Conservation (phyloP, 2,888 invertebrate species). For the Watsonalla cultraria region DNA sequence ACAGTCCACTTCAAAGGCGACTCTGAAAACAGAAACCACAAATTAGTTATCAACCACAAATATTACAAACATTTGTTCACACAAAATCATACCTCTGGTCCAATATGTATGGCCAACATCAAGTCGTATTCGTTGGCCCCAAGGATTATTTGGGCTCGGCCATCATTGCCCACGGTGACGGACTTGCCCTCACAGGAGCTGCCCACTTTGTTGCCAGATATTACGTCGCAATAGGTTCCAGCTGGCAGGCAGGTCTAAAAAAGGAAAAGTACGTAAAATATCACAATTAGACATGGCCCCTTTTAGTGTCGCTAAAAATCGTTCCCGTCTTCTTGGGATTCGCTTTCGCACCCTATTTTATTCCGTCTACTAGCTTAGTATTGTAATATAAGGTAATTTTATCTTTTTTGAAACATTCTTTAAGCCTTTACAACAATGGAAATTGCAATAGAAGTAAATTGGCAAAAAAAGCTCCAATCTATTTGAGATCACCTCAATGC, state of each 20-base stretch:
- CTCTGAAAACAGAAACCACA: slow-evolving; percentile 30
- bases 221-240: slow-evolving; percentile 89
- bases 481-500: no score
- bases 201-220: slow-evolving; percentile 78
- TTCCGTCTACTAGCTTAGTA: no score
- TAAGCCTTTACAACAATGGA: no score
- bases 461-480: no score
- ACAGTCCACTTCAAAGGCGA: slow-evolving; percentile 22
- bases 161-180: slow-evolving; percentile 78
- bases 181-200: slow-evolving; percentile 81
- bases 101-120: slow-evolving; percentile 81
- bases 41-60: background rate
- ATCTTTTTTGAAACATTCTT: no score
- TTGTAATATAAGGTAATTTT: no score
- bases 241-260: slow-evolving; percentile 81
- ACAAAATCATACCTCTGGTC: slow-evolving; percentile 47
- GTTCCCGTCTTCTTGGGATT: no score
- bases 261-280: background rate
- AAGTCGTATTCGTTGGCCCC: slow-evolving; percentile 77
- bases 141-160: slow-evolving; percentile 77
- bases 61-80: background rate
- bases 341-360: no score
- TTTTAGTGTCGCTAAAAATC: no score
- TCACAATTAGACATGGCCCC: no score
- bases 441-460: no score